Percentiles rank a stretch among this genome's conserved stretches.
phyloP scores from a whole-genome alignment of 2,888 invertebrate genomes.

The Plagodis dolabraria region DNA sequence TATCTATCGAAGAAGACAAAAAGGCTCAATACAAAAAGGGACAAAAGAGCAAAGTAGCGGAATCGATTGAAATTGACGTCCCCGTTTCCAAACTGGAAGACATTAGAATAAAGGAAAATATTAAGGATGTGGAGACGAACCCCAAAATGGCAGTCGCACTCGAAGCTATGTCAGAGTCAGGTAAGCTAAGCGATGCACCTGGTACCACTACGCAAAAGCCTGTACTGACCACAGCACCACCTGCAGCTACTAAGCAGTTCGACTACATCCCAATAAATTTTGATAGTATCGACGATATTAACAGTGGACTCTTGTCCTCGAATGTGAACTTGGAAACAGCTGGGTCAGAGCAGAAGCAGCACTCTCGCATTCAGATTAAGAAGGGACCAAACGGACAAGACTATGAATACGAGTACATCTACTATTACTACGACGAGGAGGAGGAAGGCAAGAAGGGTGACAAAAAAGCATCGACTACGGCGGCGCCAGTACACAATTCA shows the following conservation, averaged over 20 bases:
- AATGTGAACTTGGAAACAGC: constrained; percentile 85
- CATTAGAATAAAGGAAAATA: constrained; percentile 78
- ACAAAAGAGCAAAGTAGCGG: constrained; percentile 67
- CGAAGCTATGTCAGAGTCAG: constrained; percentile 79
- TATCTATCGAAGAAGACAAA: constrained; percentile 79
- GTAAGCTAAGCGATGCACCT: constrained; percentile 66
- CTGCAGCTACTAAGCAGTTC: constrained; percentile 60
- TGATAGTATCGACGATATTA: constrained; percentile 79
- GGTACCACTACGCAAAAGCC: constrained; percentile 84
- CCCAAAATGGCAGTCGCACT: constrained; percentile 74
- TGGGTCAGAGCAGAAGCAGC: constrained; percentile 88
- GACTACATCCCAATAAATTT: constrained; percentile 80
- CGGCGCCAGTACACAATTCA: constrained; percentile 73
- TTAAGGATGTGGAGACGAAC: constrained; percentile 75
- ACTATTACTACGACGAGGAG: constrained; percentile 95
- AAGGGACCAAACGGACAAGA: constrained; percentile 96
- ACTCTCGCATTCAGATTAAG: constrained; percentile 92
- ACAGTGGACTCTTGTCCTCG: constrained; percentile 76
- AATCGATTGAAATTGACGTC: constrained; percentile 77
- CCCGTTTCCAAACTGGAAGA: constrained; percentile 79
- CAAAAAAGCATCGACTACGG: constrained; percentile 49
- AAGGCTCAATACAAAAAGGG: constrained; percentile 65
- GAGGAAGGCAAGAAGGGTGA: constrained; percentile 80
- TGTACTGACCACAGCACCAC: constrained; percentile 81
- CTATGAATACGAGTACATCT: constrained; percentile 96